These are phyloP conservation scores for Silurus meridionalis DNA, from an alignment of 2,113 vertebrate genomes.

Conservation along the genomic window DNA sequence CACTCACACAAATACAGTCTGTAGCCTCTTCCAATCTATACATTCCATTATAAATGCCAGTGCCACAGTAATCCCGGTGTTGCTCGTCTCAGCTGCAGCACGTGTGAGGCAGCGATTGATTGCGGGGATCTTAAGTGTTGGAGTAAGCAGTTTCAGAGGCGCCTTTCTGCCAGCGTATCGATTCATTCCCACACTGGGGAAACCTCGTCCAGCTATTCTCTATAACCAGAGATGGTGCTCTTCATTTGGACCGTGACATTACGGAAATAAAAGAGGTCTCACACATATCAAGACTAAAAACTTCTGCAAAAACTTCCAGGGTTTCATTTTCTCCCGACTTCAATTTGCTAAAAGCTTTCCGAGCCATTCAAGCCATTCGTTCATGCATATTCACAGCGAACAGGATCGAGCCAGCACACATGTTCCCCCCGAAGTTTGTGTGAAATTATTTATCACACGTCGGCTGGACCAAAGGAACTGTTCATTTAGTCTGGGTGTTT, in stretches of 20 bases:
- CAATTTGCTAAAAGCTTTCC: neutral
- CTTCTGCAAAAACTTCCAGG: neutral
- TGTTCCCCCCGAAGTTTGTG: conserved; percentile 9
- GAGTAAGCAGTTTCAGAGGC: conserved; percentile 71
- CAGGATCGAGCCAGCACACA: neutral
- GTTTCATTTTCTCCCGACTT: neutral
- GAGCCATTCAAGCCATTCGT: neutral
- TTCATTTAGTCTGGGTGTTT: conserved; percentile 1
- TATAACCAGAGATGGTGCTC: conserved; percentile 67
- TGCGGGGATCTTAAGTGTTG: conserved; percentile 67
- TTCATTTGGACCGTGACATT: conserved; percentile 47
- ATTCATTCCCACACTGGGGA: conserved; percentile 62
- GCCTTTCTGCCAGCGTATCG: conserved; percentile 61
- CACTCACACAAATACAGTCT: neutral
- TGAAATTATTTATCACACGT: conserved; percentile 26
- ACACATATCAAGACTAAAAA: neutral
- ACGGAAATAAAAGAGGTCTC: neutral
- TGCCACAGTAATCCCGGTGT: conserved; percentile 67
- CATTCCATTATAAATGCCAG: conserved; percentile 73
- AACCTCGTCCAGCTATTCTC: conserved; percentile 65
- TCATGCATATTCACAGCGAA: conserved; percentile 19
- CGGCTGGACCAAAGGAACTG: neutral
- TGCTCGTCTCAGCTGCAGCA: conserved; percentile 66
- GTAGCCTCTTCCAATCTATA: conserved; percentile 50
- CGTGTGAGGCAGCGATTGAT: conserved; percentile 65